phyloP scores from a whole-genome alignment of 1,140 invertebrate species.

The Leptinotarsa lineolata region DNA sequence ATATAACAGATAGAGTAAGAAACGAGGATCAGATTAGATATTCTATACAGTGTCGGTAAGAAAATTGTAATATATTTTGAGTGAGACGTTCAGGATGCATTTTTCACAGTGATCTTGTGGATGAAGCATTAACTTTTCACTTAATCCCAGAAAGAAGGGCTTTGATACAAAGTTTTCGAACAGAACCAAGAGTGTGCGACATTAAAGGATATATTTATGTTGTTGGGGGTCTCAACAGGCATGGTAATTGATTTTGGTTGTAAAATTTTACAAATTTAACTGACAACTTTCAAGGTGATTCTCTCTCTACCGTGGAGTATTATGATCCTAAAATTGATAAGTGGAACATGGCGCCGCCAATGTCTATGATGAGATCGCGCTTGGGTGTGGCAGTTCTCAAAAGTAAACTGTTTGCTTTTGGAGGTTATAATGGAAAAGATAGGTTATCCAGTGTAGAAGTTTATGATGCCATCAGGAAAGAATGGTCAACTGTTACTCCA shows the following conservation, averaged over 20 bases:
- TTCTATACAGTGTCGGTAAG: conserved; percentile 74
- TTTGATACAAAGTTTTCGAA: conserved; percentile 76
- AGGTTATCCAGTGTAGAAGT: conserved; percentile 86
- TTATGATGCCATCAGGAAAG: conserved; percentile 74
- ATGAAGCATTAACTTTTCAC: conserved; percentile 84
- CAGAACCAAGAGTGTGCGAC: conserved; percentile 76
- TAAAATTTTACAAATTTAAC: no score
- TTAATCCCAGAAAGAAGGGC: conserved; percentile 81
- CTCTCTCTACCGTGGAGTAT: conserved; percentile 84
- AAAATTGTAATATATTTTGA: neutral
- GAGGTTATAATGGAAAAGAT: conserved; percentile 82
- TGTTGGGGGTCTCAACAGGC: conserved; percentile 84
- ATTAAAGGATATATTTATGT: conserved; percentile 83
- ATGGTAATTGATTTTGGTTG: conserved; percentile 59
- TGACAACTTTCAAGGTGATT: no score
- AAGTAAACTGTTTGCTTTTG: conserved; percentile 75
- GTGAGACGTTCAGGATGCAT: neutral
- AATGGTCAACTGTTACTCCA: conserved; percentile 78
- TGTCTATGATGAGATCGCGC: conserved; percentile 82
- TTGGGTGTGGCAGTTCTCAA: conserved; percentile 84
- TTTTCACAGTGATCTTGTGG: conserved; percentile 71
- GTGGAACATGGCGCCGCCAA: conserved; percentile 82
- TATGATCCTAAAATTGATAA: conserved; percentile 74
- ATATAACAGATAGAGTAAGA: conserved; percentile 80
- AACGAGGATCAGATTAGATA: conserved; percentile 79